Conservation (phyloP, 2,797 vertebrate genomes). For the Periophthalmus magnuspinnatus region DNA sequence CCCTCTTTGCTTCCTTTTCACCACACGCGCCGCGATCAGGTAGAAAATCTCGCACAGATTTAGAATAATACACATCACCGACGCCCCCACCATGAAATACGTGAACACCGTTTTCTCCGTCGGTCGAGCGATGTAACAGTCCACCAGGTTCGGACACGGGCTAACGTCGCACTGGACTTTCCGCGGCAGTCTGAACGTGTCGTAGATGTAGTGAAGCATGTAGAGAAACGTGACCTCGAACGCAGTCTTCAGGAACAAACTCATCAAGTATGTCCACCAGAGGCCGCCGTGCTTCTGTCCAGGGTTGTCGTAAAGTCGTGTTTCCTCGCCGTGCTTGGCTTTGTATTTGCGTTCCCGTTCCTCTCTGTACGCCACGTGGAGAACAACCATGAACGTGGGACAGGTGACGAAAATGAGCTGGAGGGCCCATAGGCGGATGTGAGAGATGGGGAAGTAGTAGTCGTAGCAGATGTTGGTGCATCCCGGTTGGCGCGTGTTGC, state of each 20-base stretch:
- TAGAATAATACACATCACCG: slow-evolving; percentile 84
- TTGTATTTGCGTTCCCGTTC: slow-evolving; percentile 83
- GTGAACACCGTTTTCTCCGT: slow-evolving; percentile 92
- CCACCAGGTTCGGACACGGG: slow-evolving; percentile 87
- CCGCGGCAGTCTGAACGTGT: slow-evolving; percentile 85
- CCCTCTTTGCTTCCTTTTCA: slow-evolving; percentile 46
- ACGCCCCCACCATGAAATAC: slow-evolving; percentile 93
- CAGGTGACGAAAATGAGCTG: slow-evolving; percentile 95
- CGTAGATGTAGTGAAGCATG: slow-evolving; percentile 85
- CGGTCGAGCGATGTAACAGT: slow-evolving; percentile 89
- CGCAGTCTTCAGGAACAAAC: slow-evolving; percentile 85
- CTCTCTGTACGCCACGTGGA: slow-evolving; percentile 89
- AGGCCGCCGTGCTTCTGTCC: slow-evolving; percentile 90
- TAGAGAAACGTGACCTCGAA: slow-evolving; percentile 87
- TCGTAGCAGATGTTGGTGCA: slow-evolving; percentile 91
- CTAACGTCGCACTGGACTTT: slow-evolving; percentile 82
- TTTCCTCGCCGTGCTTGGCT: slow-evolving; percentile 77
- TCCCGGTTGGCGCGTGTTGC: slow-evolving; percentile 89
- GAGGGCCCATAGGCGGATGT: slow-evolving; percentile 90
- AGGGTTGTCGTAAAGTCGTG: slow-evolving; percentile 80
- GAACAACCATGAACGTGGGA: slow-evolving; percentile 88
- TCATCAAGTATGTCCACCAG: slow-evolving; percentile 93
- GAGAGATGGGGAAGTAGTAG: slow-evolving; percentile 88
- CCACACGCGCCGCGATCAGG: slow-evolving; percentile 78
- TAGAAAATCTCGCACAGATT: slow-evolving; percentile 90